Evolutionary conservation across 2,888 invertebrate species (phyloP).

Genomic region (Alloplasta piceator): DNA sequence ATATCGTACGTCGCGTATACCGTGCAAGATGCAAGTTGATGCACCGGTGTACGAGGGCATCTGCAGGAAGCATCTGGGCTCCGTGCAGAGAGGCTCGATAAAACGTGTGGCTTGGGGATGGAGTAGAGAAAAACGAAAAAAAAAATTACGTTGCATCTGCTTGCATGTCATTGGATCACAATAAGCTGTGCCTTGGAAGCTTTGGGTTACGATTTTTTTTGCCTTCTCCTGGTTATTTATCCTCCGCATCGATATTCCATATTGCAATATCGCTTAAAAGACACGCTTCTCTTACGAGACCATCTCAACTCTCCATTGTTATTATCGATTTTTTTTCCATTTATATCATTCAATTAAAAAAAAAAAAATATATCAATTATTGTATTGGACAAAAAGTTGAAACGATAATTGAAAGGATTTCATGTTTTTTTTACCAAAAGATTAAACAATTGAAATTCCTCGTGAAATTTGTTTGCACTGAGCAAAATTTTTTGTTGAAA

Average conservation of each 20-base stretch:
- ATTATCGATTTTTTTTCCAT: not conserved
- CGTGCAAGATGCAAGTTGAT: constrained; percentile 35
- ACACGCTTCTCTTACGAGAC: constrained; percentile 16
- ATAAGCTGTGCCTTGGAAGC: constrained; percentile 2
- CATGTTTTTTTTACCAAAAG: not conserved
- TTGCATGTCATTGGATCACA: constrained; percentile 31
- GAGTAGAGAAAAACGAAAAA: not conserved
- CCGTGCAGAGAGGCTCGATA: constrained; percentile 15
- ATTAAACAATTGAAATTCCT: not conserved
- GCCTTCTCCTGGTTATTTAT: constrained; percentile 21
- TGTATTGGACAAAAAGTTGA: no score
- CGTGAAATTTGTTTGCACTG: not conserved
- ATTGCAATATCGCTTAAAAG: constrained; percentile 12
- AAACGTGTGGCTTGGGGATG: constrained; percentile 17
- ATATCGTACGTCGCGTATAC: not conserved
- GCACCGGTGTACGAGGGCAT: constrained; percentile 28
- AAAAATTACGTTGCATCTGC: not conserved
- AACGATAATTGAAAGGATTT: no score
- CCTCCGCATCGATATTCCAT: constrained; percentile 37
- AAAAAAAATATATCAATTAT: no score
- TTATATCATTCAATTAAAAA: no score
- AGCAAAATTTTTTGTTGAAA: no score
- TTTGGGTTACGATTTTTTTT: not conserved
- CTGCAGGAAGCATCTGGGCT: constrained; percentile 37
- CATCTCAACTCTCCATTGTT: not conserved